Evolutionary conservation across 2,888 invertebrate genomes (phyloP).

Genomic region (Coelopa pilipes): DNA sequence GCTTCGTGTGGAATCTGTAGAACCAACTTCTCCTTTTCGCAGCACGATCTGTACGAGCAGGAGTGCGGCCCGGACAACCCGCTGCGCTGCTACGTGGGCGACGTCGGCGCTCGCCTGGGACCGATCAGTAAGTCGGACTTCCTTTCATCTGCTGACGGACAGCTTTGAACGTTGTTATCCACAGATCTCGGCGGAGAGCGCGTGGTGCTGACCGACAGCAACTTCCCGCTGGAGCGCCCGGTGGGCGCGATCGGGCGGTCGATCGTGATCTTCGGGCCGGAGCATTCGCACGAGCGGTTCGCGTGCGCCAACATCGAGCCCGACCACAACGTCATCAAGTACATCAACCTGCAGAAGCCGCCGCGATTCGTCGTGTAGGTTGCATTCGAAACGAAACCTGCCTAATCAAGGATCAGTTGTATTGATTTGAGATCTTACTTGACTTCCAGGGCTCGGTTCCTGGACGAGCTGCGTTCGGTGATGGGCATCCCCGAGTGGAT

Average conservation of each 20-base stretch:
- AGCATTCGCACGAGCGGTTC: slow-evolving; percentile 76
- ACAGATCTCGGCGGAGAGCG: slow-evolving; percentile 79
- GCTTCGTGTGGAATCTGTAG: no score
- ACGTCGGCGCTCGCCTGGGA: slow-evolving; percentile 85
- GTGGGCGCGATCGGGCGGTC: slow-evolving; percentile 85
- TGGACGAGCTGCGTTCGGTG: slow-evolving; percentile 81
- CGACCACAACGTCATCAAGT: slow-evolving; percentile 90
- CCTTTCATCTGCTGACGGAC: not conserved
- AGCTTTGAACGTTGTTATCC: not conserved
- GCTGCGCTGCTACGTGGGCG: slow-evolving; percentile 90
- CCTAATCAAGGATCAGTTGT: no score
- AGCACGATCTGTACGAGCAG: slow-evolving; percentile 85
- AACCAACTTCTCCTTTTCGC: slow-evolving; percentile 36
- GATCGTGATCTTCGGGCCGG: slow-evolving; percentile 83
- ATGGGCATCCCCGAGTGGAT: slow-evolving; percentile 93
- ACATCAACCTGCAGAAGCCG: slow-evolving; percentile 85
- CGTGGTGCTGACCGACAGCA: slow-evolving; percentile 83
- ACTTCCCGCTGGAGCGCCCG: slow-evolving; percentile 84
- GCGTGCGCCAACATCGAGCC: slow-evolving; percentile 93
- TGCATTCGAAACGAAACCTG: not conserved
- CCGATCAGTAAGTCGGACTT: slow-evolving; percentile 72
- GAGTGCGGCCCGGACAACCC: slow-evolving; percentile 92
- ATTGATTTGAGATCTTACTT: no score
- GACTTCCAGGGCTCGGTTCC: slow-evolving; percentile 78
- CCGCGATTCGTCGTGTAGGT: slow-evolving; percentile 87